phyloP scores from a whole-genome alignment of 1,140 invertebrate genomes.

The Trachelipus rathkii region DNA sequence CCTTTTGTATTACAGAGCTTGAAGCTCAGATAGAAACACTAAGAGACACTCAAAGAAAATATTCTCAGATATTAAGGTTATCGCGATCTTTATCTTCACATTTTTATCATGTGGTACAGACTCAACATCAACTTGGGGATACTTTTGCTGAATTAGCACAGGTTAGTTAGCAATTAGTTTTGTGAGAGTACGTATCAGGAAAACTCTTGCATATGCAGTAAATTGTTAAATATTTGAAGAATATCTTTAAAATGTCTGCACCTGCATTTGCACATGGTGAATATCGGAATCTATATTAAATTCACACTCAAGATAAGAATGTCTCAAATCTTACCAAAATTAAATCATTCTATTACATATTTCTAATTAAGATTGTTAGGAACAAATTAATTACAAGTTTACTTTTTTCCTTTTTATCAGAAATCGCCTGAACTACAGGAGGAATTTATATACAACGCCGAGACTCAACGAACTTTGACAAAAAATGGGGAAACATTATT shows the following conservation, averaged over 20 bases:
- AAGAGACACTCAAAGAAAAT: slow-evolving; percentile 90
- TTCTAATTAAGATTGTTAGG: no score
- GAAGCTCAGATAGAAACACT: slow-evolving; percentile 88
- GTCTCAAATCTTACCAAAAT: no score
- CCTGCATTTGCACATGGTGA: no score
- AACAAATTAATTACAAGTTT: no score
- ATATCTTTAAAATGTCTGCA: no score
- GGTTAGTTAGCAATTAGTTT: slow-evolving; percentile 17
- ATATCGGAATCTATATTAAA: no score
- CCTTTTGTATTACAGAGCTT: slow-evolving; percentile 60
- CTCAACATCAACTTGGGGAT: slow-evolving; percentile 48
- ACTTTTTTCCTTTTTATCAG: slow-evolving; percentile 4
- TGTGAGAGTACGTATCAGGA: background rate
- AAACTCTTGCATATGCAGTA: no score
- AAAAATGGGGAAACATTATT: slow-evolving; percentile 90
- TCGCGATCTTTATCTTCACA: slow-evolving; percentile 82
- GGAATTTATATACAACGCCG: slow-evolving; percentile 91
- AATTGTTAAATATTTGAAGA: no score
- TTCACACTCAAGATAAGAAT: no score
- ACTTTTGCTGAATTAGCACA: slow-evolving; percentile 28
- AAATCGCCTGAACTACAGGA: slow-evolving; percentile 78
- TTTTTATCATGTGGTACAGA: slow-evolving; percentile 82
- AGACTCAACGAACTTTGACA: slow-evolving; percentile 86
- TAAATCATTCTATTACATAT: no score
- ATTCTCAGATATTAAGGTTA: slow-evolving; percentile 79